Evolutionary conservation across 2,113 vertebrate genomes (phyloP).

Genomic region (Misgurnus anguillicaudatus): DNA sequence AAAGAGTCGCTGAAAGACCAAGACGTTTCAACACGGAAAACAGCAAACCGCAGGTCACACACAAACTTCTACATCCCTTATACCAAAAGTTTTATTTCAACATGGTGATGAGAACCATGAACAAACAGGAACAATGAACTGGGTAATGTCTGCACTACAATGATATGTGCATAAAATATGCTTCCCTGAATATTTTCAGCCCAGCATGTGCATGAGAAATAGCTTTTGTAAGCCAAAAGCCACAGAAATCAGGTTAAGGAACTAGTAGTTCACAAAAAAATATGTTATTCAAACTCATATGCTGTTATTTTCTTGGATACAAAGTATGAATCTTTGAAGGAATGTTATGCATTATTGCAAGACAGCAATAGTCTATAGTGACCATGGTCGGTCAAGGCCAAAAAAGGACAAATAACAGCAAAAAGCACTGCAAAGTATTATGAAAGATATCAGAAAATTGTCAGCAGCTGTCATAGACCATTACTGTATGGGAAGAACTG

Average conservation of each 20-base stretch:
- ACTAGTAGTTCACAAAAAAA: no score
- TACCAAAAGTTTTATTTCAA: constrained; percentile 33
- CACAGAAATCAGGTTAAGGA: constrained; percentile 5
- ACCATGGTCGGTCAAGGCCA: no score
- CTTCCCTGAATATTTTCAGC: constrained; percentile 28
- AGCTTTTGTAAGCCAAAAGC: neutral
- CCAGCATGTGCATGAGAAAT: neutral
- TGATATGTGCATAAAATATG: neutral
- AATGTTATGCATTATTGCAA: no score
- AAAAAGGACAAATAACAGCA: no score
- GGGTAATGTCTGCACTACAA: neutral
- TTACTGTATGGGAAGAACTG: no score
- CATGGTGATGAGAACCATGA: neutral
- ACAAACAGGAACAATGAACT: constrained; percentile 44
- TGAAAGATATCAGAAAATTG: no score
- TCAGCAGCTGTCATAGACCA: no score
- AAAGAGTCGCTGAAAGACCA: neutral
- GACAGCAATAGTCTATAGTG: no score
- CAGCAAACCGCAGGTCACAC: constrained; percentile 28
- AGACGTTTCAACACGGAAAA: constrained; percentile 9
- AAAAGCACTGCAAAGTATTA: no score
- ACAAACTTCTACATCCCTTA: constrained; percentile 26
- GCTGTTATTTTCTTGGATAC: no score
- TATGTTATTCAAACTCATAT: no score
- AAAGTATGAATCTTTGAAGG: no score